Evolutionary conservation across 2,797 vertebrate species (phyloP), one percentile per base, ranked within the genome.

Genomic region (Steatocranus sp.): DNA sequence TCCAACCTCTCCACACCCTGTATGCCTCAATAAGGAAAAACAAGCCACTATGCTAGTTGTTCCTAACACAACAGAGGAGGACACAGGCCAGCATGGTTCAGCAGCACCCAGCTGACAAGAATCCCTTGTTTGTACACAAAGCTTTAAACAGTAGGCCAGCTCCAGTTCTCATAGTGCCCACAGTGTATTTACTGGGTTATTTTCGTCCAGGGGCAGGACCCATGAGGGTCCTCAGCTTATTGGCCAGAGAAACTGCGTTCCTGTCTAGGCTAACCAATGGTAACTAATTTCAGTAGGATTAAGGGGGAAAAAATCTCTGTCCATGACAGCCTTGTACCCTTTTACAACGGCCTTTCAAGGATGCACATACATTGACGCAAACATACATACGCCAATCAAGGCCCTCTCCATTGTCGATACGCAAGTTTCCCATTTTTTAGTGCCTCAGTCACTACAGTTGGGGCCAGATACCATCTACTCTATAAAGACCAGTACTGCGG

Each of bases 101-200:
- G 89, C 91, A 91, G 84, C 17, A 80, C 81, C 70, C 73, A n/a
- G 76, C 88, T 91, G 79, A 96, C 93, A 95, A 93, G 86, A 92
- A 89, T 87, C 87, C 92, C 93, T 94, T 95, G 93, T 95, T 94
- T 94, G 89, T 94, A 95, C 88, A 94, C 94, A 94, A 89, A 94
- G 90, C 92, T 78, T 83, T 91, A 82, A 93, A 76, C 91, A 92
- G 90, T 86, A 88, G 87, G 84, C 68, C 91, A 82, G 86, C 87
- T 88, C 86, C 87, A 91, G 78, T 91, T 91, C 93, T 93, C 93
- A 93, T 92, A 90, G 92, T 92, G 92, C 85, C 91, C 76, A 93
- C 94, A 95, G 92, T 95, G 95, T 95, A 95, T 96, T 95, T 95
- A 95, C 96, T 93, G 94, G 92, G 94, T 90, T 94, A 94, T 95